These are phyloP conservation scores for Morelia viridis DNA, from an alignment of 2,797 vertebrate species.

Conservation along the genomic window DNA sequence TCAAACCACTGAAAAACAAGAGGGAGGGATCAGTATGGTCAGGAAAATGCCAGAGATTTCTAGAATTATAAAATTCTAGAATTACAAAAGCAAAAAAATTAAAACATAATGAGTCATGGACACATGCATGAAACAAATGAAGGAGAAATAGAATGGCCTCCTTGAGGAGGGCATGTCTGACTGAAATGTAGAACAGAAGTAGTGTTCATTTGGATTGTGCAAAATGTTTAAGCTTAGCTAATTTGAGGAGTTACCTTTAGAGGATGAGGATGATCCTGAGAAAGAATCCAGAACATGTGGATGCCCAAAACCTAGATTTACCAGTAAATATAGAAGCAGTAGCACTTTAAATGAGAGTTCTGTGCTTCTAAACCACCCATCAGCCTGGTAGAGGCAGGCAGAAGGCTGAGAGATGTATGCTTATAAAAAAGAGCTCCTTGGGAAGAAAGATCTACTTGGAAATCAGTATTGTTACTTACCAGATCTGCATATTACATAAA, in stretches of 20 bases:
- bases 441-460: not conserved
- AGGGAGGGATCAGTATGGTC: not conserved
- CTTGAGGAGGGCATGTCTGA: not conserved
- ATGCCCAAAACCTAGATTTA: not conserved
- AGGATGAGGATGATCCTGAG: not conserved
- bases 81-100: not conserved
- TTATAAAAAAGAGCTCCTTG: not conserved
- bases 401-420: not conserved
- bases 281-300: not conserved
- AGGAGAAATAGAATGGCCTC: not conserved
- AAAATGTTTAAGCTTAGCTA: not conserved
- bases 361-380: not conserved
- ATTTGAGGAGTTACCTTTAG: not conserved
- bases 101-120: not conserved
- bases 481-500: not conserved
- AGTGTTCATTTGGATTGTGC: not conserved
- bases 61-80: not conserved
- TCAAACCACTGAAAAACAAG: not conserved
- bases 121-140: not conserved
- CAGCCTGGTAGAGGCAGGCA: not conserved
- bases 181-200: not conserved
- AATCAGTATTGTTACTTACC: not conserved
- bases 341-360: not conserved
- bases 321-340: not conserved
- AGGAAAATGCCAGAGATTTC: not conserved